These are phyloP conservation scores for Psettodes erumei DNA, from an alignment of 2,113 vertebrate species.

Conservation along the genomic window DNA sequence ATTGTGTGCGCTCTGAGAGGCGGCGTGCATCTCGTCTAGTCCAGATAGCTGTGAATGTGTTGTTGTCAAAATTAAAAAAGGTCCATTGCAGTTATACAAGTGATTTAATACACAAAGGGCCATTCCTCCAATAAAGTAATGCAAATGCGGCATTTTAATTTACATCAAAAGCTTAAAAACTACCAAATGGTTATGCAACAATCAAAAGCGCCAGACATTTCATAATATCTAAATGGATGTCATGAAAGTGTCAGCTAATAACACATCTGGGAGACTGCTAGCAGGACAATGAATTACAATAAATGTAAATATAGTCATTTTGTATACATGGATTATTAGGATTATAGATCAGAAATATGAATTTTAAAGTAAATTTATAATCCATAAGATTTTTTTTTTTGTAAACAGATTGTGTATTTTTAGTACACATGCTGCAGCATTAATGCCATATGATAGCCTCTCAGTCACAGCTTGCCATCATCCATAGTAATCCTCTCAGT, in stretches of 20 bases:
- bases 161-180: constrained; percentile 68
- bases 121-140: constrained; percentile 22
- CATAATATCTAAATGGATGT: constrained; percentile 61
- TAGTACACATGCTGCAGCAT: constrained; percentile 4
- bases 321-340: constrained; percentile 38
- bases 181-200: constrained; percentile 60
- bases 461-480: constrained; percentile 29
- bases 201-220: constrained; percentile 41
- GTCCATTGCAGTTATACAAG: constrained; percentile 63
- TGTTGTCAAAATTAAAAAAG: constrained; percentile 66
- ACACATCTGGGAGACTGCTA: constrained; percentile 1
- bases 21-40: constrained; percentile 42
- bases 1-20: constrained; percentile 72
- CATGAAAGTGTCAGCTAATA: constrained; percentile 33
- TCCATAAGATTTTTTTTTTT: constrained; percentile 47
- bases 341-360: constrained; percentile 56
- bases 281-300: constrained; percentile 17
- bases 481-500: constrained; percentile 39
- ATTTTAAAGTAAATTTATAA: constrained; percentile 26
- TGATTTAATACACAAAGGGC: constrained; percentile 48
- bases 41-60: constrained; percentile 36
- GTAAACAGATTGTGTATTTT: constrained; percentile 17
- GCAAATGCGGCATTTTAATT: constrained; percentile 61
- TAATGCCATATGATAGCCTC: constrained; percentile 40
- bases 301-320: constrained; percentile 25